Evolutionary conservation across 2,888 invertebrate species (phyloP).

Genomic region (Ommatoiulus sabulosus): DNA sequence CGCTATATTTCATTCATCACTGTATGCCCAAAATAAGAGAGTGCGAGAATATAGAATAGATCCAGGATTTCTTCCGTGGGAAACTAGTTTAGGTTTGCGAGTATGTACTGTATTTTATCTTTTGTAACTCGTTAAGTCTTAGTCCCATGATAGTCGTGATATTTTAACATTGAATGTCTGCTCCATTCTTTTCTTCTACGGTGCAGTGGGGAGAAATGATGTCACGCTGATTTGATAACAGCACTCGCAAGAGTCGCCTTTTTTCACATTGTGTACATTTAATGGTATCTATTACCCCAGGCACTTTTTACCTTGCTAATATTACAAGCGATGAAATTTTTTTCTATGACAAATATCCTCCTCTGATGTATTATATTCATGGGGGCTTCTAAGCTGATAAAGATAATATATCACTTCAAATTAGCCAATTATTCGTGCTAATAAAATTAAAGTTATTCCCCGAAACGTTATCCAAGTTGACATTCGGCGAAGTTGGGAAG

Average conservation of each 20-base stretch:
- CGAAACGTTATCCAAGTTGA: background rate
- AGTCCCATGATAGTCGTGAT: conserved; percentile 24
- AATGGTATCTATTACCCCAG: conserved; percentile 8
- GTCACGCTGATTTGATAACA: conserved; percentile 43
- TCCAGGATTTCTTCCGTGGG: background rate
- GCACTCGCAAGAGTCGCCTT: conserved; percentile 38
- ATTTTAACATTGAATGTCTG: conserved; percentile 39
- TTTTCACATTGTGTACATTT: conserved; percentile 40
- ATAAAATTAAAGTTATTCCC: conserved; percentile 30
- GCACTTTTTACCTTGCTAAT: conserved; percentile 32
- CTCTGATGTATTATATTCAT: background rate
- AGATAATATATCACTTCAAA: conserved; percentile 13
- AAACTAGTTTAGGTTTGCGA: conserved; percentile 25
- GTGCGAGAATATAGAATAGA: background rate
- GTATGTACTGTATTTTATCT: conserved; percentile 14
- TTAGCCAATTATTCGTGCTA: conserved; percentile 20
- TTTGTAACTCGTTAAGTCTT: conserved; percentile 29
- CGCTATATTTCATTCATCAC: too few relatives aligned
- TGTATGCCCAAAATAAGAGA: background rate
- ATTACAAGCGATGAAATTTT: conserved; percentile 22
- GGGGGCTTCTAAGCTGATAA: conserved; percentile 27
- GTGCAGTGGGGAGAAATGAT: conserved; percentile 30
- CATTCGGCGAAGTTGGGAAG: background rate
- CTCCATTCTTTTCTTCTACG: conserved; percentile 9
- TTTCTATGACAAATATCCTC: background rate